Percentiles rank a stretch among this genome's conserved stretches.
These are phyloP conservation scores for Magallana angulata DNA, from an alignment of 1,140 invertebrate genomes.

Conservation along the genomic window DNA sequence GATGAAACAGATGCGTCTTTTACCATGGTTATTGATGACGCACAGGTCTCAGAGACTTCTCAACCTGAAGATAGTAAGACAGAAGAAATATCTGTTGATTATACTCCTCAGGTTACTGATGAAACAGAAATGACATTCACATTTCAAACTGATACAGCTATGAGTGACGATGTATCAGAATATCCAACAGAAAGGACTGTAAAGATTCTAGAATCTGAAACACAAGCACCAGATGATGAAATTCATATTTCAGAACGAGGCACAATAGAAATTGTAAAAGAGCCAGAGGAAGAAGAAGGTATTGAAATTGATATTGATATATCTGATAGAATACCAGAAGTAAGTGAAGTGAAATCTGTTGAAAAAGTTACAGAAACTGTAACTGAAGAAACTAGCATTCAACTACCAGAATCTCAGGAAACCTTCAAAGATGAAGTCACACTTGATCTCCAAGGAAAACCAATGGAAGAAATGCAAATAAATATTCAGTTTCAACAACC, in stretches of 20 bases:
- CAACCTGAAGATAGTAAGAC: constrained; percentile 45
- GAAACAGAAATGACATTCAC: constrained; percentile 47
- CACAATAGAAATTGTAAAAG: constrained; percentile 47
- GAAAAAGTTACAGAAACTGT: constrained; percentile 49
- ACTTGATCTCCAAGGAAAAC: constrained; percentile 43
- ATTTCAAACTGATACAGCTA: constrained; percentile 42
- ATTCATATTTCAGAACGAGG: constrained; percentile 55
- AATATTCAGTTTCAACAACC: constrained; percentile 46
- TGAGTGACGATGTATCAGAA: constrained; percentile 20
- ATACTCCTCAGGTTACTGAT: constrained; percentile 42
- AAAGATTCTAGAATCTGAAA: constrained; percentile 49
- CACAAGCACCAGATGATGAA: constrained; percentile 58
- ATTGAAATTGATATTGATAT: constrained; percentile 48
- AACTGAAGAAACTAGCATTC: constrained; percentile 14
- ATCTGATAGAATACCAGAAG: constrained; percentile 52
- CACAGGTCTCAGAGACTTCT: not conserved
- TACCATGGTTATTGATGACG: not conserved
- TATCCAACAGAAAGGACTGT: constrained; percentile 12
- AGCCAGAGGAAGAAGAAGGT: constrained; percentile 38
- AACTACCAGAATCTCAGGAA: constrained; percentile 43
- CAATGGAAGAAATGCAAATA: constrained; percentile 44
- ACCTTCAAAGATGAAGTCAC: constrained; percentile 43
- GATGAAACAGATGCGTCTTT: not conserved
- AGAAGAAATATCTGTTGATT: constrained; percentile 38
- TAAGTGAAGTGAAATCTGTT: constrained; percentile 52